phyloP scores from a whole-genome alignment of 2,113 vertebrate genomes.

The Tetrax tetrax region DNA sequence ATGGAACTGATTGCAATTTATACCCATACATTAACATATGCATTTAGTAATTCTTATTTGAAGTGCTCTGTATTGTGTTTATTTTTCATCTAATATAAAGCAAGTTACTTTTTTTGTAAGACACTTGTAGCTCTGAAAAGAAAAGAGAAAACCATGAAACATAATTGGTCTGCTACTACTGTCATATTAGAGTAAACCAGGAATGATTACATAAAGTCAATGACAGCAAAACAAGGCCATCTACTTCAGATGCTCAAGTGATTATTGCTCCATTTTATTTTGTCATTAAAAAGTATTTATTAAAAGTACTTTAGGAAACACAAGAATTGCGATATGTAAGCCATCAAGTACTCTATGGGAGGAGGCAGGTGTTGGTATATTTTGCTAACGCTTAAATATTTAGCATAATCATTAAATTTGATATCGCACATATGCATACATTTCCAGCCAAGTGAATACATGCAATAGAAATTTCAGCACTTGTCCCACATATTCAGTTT shows the following conservation, averaged over 20 bases:
- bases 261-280: not conserved
- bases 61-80: not conserved
- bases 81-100: not conserved
- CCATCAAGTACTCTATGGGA: not conserved
- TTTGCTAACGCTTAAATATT: constrained; percentile 63
- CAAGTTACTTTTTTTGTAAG: not conserved
- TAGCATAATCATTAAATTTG: constrained; percentile 57
- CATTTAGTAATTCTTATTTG: not conserved
- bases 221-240: not conserved
- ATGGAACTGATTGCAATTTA: not conserved
- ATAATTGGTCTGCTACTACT: not conserved
- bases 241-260: not conserved
- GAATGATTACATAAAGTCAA: not conserved
- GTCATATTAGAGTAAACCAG: not conserved
- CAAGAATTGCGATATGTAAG: not conserved
- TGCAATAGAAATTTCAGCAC: constrained; percentile 58
- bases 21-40: not conserved
- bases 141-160: not conserved
- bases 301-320: constrained; percentile 13
- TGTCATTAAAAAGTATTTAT: not conserved
- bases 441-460: constrained; percentile 47
- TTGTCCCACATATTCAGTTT: constrained; percentile 46
- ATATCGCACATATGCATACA: constrained; percentile 29
- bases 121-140: not conserved
- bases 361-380: constrained; percentile 50